These are phyloP conservation scores for Paramuricea clavata DNA, from an alignment of 92 coral and sea anemone genomes.

Conservation along the genomic window DNA sequence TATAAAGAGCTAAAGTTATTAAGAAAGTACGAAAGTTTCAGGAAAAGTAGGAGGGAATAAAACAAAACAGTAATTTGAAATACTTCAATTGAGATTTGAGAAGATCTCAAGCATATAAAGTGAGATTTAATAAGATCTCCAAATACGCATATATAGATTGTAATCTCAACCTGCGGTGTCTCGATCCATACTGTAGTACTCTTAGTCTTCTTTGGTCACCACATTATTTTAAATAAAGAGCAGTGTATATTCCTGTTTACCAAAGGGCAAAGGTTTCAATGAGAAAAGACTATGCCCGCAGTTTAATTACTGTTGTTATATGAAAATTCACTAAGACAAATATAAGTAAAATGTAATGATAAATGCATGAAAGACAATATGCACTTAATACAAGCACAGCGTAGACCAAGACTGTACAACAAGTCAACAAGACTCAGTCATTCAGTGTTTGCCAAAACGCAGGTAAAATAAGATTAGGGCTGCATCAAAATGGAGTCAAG, in stretches of 20 bases:
- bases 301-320: not conserved
- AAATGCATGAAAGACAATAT: not conserved
- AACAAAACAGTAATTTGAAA: not conserved
- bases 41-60: not conserved
- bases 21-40: not conserved
- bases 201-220: not conserved
- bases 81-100: not conserved
- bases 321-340: not conserved
- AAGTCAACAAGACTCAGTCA: not conserved
- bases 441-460: not conserved
- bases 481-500: conserved; percentile 18
- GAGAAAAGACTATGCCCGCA: not conserved
- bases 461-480: not conserved
- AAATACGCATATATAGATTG: too few relatives aligned
- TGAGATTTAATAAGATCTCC: too few relatives aligned
- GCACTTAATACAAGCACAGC: not conserved
- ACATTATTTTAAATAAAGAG: not conserved
- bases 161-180: not conserved
- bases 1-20: not conserved
- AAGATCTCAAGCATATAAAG: not conserved
- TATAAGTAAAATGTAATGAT: not conserved
- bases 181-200: too few relatives aligned
- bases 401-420: not conserved
- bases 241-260: not conserved
- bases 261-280: not conserved